Evolutionary conservation across 2,113 vertebrate genomes (phyloP).

Genomic region (Catharus fuscescens): DNA sequence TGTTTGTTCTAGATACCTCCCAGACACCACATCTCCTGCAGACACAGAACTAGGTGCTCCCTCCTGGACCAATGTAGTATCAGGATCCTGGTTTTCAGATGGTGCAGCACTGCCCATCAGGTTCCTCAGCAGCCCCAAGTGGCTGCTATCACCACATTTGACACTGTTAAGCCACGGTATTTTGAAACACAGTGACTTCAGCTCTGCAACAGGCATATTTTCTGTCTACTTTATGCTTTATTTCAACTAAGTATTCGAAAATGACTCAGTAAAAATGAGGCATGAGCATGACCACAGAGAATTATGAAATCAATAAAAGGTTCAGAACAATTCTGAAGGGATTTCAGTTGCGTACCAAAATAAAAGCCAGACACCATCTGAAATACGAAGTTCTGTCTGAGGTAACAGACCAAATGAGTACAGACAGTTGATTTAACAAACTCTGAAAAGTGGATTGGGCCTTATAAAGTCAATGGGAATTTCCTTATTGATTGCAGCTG

Average conservation of each 20-base stretch:
- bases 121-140: neutral
- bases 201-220: slow-evolving; percentile 22
- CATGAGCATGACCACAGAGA: slow-evolving; percentile 58
- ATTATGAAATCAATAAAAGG: slow-evolving; percentile 65
- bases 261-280: slow-evolving; percentile 63
- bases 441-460: neutral
- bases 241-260: slow-evolving; percentile 50
- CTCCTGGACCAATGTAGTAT: fast-evolving
- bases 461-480: neutral
- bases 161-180: slow-evolving; percentile 26
- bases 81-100: neutral
- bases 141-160: neutral
- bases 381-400: neutral
- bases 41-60: neutral
- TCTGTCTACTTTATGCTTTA: slow-evolving; percentile 48
- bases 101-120: neutral
- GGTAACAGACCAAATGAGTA: neutral
- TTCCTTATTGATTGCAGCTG: slow-evolving; percentile 7
- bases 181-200: slow-evolving; percentile 60
- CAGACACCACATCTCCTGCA: neutral
- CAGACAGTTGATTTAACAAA: neutral
- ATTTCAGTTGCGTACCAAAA: slow-evolving; percentile 56
- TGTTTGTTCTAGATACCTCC: neutral
- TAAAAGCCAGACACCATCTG: slow-evolving; percentile 56
- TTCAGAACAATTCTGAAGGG: slow-evolving; percentile 51